These are phyloP conservation scores for Brachionus manjavacas DNA, from an alignment of 1,140 invertebrate species.

Conservation along the genomic window DNA sequence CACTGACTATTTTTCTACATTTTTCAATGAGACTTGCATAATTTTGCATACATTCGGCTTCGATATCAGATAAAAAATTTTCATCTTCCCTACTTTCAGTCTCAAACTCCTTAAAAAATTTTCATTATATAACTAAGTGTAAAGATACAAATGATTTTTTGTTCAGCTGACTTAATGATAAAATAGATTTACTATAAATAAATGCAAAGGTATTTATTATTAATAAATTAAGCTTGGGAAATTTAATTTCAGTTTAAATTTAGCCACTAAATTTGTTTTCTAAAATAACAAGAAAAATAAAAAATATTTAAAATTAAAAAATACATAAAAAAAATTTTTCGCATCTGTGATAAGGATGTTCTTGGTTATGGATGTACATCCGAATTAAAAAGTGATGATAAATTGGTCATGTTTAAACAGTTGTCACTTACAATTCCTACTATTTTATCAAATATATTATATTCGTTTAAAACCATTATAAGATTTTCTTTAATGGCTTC, in stretches of 20 bases:
- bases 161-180: too few relatives aligned
- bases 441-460: background rate
- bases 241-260: too few relatives aligned
- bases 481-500: background rate
- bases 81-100: background rate
- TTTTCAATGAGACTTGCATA: background rate
- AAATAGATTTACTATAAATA: too few relatives aligned
- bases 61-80: background rate
- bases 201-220: too few relatives aligned
- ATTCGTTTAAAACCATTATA: background rate
- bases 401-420: background rate
- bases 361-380: background rate
- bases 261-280: too few relatives aligned
- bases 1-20: background rate
- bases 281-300: too few relatives aligned
- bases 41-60: background rate
- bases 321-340: too few relatives aligned
- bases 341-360: background rate
- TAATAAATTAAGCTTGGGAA: too few relatives aligned
- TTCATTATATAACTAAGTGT: too few relatives aligned
- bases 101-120: too few relatives aligned
- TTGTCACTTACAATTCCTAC: background rate
- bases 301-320: too few relatives aligned
- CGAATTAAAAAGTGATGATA: background rate
- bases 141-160: too few relatives aligned